These are phyloP conservation scores for Agonopterix subpropinquella DNA, from an alignment of 2,888 invertebrate species.

Conservation along the genomic window DNA sequence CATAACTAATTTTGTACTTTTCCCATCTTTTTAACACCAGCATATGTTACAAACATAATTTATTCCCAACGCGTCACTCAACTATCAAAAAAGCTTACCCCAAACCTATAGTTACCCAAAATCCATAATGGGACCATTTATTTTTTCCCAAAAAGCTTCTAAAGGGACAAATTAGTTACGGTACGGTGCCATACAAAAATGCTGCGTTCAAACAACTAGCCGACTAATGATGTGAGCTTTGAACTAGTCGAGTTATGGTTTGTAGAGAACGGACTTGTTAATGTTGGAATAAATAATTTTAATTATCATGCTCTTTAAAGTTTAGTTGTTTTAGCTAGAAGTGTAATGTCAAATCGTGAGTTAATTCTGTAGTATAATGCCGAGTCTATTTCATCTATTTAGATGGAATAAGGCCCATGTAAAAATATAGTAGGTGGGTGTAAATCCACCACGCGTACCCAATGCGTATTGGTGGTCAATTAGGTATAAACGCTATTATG, in stretches of 20 bases:
- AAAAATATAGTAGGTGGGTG: no score
- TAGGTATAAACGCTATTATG: no score
- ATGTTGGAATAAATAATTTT: conserved; percentile 1
- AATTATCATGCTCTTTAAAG: not conserved
- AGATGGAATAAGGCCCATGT: no score
- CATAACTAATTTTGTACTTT: no score
- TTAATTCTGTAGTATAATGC: no score
- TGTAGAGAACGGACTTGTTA: conserved; percentile 6
- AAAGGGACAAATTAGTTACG: conserved; percentile 66
- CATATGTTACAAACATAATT: conserved; percentile 13
- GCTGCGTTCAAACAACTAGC: conserved; percentile 14
- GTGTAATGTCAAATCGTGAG: no score
- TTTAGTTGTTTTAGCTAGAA: not conserved
- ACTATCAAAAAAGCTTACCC: conserved; percentile 19
- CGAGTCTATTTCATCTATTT: no score
- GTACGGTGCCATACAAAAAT: conserved; percentile 45
- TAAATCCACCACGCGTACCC: no score
- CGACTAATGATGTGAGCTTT: conserved; percentile 11
- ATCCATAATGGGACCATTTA: conserved; percentile 38
- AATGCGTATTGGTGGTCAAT: no score
- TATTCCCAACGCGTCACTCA: conserved; percentile 33
- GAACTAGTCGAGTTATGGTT: conserved; percentile 26
- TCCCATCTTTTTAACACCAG: not conserved
- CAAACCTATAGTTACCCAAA: conserved; percentile 22
- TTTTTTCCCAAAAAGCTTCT: conserved; percentile 49